Conservation (phyloP, 2,888 invertebrate species). For the Perizoma flavofasciatum region DNA sequence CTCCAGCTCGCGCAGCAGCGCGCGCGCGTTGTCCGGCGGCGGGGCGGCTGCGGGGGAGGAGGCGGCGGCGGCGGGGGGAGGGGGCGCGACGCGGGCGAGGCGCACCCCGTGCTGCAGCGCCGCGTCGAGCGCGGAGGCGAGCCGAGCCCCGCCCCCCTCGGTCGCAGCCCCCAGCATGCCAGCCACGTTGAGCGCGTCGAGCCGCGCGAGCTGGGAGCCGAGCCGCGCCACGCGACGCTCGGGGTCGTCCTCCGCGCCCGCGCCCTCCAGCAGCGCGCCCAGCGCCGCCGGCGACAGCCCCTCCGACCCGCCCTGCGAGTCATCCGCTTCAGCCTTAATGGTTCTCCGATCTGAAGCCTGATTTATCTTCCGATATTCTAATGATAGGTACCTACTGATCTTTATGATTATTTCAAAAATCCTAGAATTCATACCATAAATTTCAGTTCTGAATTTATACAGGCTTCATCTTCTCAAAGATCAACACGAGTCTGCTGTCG, state of each 20-base stretch:
- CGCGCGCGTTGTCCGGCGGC: conserved; percentile 91
- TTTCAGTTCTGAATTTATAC: no score
- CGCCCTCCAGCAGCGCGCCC: conserved; percentile 87
- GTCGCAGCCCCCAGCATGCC: conserved; percentile 75
- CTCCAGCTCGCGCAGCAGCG: conserved; percentile 90
- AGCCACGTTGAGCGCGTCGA: conserved; percentile 74
- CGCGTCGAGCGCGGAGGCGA: conserved; percentile 62
- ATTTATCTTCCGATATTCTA: no score
- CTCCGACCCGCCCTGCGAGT: conserved; percentile 90
- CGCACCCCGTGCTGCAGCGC: conserved; percentile 67
- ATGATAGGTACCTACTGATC: no score
- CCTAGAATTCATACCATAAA: no score
- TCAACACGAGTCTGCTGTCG: no score
- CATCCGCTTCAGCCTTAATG: conserved; percentile 46
- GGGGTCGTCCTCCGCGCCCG: conserved; percentile 93
- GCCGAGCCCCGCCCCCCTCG: conserved; percentile 74
- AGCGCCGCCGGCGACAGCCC: conserved; percentile 85
- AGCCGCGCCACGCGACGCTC: conserved; percentile 88
- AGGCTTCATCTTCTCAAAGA: no score
- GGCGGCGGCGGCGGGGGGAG: conserved; percentile 70
- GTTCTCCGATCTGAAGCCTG: no score
- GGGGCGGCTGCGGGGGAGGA: conserved; percentile 57
- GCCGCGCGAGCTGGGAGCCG: conserved; percentile 88
- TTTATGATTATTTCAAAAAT: no score
- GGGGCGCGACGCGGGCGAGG: conserved; percentile 86